Evolutionary conservation across 1,140 invertebrate species (phyloP).

Genomic region (Lerema accius): DNA sequence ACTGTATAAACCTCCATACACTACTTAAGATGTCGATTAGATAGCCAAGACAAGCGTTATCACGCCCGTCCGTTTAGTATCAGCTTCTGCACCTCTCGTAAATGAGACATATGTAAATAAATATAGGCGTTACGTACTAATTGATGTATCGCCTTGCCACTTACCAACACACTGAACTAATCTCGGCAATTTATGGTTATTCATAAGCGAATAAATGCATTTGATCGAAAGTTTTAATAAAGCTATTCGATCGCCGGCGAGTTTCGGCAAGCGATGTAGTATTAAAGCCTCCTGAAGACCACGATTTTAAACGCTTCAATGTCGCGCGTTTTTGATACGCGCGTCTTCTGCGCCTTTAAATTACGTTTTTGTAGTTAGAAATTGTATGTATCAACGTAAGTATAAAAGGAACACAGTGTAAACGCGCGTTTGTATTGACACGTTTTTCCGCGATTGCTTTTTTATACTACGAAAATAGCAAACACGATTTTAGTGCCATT

Average conservation of each 20-base stretch:
- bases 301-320: no score
- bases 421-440: no score
- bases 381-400: no score
- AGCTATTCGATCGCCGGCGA: not conserved
- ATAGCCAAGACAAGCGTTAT: slow-evolving; percentile 9
- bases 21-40: slow-evolving; percentile 32
- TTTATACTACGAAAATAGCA: no score
- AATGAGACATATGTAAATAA: slow-evolving; percentile 32
- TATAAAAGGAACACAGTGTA: no score
- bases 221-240: slow-evolving; percentile 8
- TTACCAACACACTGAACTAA: slow-evolving; percentile 32
- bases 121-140: slow-evolving; percentile 30
- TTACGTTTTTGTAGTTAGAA: no score
- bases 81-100: slow-evolving; percentile 17
- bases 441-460: no score
- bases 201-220: slow-evolving; percentile 31
- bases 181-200: slow-evolving; percentile 32
- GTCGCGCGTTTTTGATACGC: no score
- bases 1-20: no score
- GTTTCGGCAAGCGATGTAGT: not conserved
- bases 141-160: slow-evolving; percentile 30
- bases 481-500: no score
- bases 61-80: slow-evolving; percentile 15
- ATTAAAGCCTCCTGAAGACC: no score
- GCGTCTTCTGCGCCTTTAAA: no score